phyloP scores from a whole-genome alignment of 1,140 invertebrate species.

The Pseudomyrmex dendroicus region DNA sequence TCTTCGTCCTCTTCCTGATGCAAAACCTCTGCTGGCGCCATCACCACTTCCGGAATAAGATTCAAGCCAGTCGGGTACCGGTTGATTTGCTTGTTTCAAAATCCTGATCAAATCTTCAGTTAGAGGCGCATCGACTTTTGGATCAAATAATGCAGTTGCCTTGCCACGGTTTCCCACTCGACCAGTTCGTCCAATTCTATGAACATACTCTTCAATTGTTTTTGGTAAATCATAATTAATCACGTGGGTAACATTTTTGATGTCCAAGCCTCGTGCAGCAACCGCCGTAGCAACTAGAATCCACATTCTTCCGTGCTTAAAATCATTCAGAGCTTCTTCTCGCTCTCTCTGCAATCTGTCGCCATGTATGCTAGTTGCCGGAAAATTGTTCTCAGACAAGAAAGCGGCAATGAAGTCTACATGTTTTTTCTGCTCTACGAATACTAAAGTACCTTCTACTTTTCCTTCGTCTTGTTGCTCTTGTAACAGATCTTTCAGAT shows the following conservation, averaged over 20 bases:
- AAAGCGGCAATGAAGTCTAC: constrained; percentile 95
- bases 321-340: constrained; percentile 94
- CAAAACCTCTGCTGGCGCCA: constrained; percentile 79
- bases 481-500: constrained; percentile 89
- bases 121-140: constrained; percentile 87
- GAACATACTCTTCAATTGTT: constrained; percentile 96
- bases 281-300: constrained; percentile 97
- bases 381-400: constrained; percentile 89
- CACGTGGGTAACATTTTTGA: constrained; percentile 93
- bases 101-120: constrained; percentile 90
- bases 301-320: constrained; percentile 90
- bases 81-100: constrained; percentile 88
- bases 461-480: constrained; percentile 79
- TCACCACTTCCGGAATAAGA: constrained; percentile 62
- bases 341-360: constrained; percentile 95
- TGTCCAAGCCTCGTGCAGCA: constrained; percentile 95
- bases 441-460: constrained; percentile 90
- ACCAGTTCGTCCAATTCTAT: constrained; percentile 97
- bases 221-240: constrained; percentile 97
- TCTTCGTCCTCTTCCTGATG: constrained; percentile 64
- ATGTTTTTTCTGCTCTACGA: constrained; percentile 95
- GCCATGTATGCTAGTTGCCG: constrained; percentile 96
- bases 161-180: constrained; percentile 96
- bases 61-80: constrained; percentile 88
- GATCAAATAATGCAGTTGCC: constrained; percentile 95